Conservation (phyloP, 2,888 invertebrate genomes). For the Capitulum mitella region DNA sequence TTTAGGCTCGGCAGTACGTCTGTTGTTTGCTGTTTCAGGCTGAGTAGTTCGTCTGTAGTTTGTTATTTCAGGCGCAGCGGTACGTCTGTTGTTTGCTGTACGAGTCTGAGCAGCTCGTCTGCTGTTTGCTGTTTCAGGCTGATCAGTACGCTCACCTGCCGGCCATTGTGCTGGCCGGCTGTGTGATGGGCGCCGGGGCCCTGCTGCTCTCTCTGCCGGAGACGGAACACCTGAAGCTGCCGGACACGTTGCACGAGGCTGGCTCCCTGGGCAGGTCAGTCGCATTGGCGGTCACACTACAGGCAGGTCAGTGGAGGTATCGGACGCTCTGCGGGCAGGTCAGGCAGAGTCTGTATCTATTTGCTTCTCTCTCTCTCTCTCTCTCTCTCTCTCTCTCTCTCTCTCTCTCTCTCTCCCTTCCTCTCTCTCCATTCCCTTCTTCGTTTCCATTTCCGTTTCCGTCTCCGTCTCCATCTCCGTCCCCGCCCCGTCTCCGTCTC, state of each 20-base stretch:
- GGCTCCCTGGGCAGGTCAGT: background rate
- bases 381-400: too few relatives aligned
- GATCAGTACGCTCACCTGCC: background rate
- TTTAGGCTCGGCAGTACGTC: background rate
- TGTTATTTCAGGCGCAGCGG: background rate
- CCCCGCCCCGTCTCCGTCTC: too few relatives aligned
- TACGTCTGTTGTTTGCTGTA: background rate
- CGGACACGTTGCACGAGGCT: background rate
- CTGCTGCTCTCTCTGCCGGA: background rate
- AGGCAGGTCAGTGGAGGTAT: too few relatives aligned
- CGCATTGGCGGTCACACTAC: too few relatives aligned
- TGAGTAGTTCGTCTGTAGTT: background rate
- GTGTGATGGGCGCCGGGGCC: background rate
- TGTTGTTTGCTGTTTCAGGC: background rate
- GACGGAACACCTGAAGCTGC: background rate
- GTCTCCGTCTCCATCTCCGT: too few relatives aligned
- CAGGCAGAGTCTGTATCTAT: too few relatives aligned
- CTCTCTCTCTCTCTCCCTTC: too few relatives aligned
- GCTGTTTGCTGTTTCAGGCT: background rate
- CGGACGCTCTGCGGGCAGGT: too few relatives aligned
- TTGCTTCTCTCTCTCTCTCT: too few relatives aligned
- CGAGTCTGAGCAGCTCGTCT: background rate
- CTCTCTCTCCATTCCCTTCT: too few relatives aligned
- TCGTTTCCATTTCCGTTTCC: too few relatives aligned
- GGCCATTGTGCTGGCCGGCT: background rate